Evolutionary conservation across 2,888 invertebrate genomes (phyloP).

Genomic region (Synergus gifuensis): DNA sequence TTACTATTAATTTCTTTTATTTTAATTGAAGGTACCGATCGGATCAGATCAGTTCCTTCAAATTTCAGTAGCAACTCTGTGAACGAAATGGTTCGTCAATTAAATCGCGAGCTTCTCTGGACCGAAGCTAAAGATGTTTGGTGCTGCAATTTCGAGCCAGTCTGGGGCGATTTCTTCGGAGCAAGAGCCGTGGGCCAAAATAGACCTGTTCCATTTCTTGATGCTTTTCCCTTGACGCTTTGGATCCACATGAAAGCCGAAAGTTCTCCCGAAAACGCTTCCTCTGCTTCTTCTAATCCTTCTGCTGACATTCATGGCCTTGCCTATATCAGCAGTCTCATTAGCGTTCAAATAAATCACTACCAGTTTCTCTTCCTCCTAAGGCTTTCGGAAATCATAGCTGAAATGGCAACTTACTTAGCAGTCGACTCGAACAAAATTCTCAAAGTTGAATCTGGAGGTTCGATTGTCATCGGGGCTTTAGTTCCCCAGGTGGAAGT

Average conservation of each 20-base stretch:
- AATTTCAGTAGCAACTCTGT: constrained; percentile 77
- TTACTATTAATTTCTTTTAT: constrained; percentile 9
- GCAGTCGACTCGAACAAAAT: constrained; percentile 88
- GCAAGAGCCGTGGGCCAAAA: constrained; percentile 87
- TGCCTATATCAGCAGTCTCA: constrained; percentile 89
- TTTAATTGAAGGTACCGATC: constrained; percentile 71
- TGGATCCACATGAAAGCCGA: constrained; percentile 84
- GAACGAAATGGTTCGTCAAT: constrained; percentile 80
- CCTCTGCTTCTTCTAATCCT: constrained; percentile 29
- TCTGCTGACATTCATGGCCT: constrained; percentile 88
- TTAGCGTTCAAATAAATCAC: constrained; percentile 95
- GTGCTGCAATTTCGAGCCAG: constrained; percentile 92
- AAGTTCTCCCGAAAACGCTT: constrained; percentile 44
- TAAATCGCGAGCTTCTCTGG: constrained; percentile 83
- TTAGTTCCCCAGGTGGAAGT: constrained; percentile 92
- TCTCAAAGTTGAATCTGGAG: constrained; percentile 79
- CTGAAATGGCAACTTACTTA: constrained; percentile 89
- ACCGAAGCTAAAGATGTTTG: constrained; percentile 92
- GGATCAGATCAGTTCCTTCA: constrained; percentile 66
- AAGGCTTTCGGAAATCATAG: constrained; percentile 88
- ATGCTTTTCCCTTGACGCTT: constrained; percentile 91
- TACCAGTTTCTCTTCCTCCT: constrained; percentile 94
- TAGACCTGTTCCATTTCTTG: constrained; percentile 88
- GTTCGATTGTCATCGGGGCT: constrained; percentile 85
- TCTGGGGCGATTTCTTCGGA: constrained; percentile 96